Evolutionary conservation across 2,888 invertebrate species (phyloP).

Genomic region (Cactoblastis cactorum): DNA sequence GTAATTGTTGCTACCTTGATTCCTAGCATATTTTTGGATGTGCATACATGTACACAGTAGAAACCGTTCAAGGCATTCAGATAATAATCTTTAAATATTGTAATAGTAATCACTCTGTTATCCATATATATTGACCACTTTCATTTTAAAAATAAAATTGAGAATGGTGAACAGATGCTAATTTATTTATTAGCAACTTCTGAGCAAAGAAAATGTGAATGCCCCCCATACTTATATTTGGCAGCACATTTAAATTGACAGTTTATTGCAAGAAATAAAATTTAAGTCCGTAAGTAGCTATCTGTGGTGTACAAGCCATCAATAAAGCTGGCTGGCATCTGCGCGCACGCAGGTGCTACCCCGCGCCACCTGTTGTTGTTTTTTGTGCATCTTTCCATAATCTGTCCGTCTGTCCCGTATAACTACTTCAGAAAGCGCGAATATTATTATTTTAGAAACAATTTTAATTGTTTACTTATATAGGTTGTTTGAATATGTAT

Average conservation of each 20-base stretch:
- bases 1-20: too few relatives aligned
- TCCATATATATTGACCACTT: too few relatives aligned
- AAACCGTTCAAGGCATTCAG: too few relatives aligned
- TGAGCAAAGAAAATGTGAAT: background rate
- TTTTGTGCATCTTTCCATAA: constrained; percentile 45
- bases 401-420: constrained; percentile 27
- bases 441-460: constrained; percentile 18
- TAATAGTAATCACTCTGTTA: too few relatives aligned
- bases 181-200: background rate
- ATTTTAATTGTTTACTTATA: constrained; percentile 3
- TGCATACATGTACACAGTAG: too few relatives aligned
- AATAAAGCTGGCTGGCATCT: constrained; percentile 48
- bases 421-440: constrained; percentile 24
- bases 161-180: too few relatives aligned
- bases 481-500: background rate
- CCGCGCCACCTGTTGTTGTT: constrained; percentile 62
- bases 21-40: too few relatives aligned
- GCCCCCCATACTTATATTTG: background rate
- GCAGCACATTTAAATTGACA: background rate
- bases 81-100: too few relatives aligned
- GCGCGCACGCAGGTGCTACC: constrained; percentile 49
- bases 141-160: too few relatives aligned
- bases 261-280: constrained; percentile 10
- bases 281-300: constrained; percentile 16
- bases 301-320: constrained; percentile 24